phyloP scores from a whole-genome alignment of 2,888 invertebrate species.

The Hypena proboscidalis region DNA sequence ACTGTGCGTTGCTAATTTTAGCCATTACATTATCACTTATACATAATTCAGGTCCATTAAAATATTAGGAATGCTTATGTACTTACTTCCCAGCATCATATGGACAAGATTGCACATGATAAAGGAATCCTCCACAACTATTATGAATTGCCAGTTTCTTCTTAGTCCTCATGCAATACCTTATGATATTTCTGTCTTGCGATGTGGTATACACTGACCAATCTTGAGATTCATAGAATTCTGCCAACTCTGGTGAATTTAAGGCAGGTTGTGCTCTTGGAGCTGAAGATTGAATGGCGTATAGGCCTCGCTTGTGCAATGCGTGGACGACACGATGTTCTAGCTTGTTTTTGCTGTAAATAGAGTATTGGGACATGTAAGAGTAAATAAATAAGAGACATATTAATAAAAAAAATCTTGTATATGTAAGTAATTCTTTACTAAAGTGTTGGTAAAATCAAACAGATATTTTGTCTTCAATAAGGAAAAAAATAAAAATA shows the following conservation, averaged over 20 bases:
- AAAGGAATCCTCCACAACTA: slow-evolving; percentile 88
- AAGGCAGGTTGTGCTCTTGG: slow-evolving; percentile 52
- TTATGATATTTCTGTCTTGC: slow-evolving; percentile 86
- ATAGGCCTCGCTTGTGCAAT: slow-evolving; percentile 86
- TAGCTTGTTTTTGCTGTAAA: slow-evolving; percentile 66
- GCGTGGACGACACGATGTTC: slow-evolving; percentile 66
- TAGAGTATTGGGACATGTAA: too few species aligned
- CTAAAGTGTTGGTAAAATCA: too few species aligned
- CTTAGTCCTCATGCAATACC: slow-evolving; percentile 70
- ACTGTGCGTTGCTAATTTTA: too few species aligned
- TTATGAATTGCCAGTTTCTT: slow-evolving; percentile 70
- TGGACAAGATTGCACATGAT: slow-evolving; percentile 87
- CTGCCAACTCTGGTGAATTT: slow-evolving; percentile 1
- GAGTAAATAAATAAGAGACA: not conserved
- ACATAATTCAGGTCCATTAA: too few species aligned
- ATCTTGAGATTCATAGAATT: slow-evolving; percentile 14
- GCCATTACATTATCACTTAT: too few species aligned
- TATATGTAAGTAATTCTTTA: too few species aligned
- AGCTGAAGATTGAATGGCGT: slow-evolving; percentile 83
- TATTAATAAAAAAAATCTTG: too few species aligned
- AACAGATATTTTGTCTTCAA: not conserved
- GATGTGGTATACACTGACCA: slow-evolving; percentile 85
- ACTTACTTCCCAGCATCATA: slow-evolving; percentile 88
- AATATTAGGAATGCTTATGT: not conserved
- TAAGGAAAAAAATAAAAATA: not conserved